Percentiles rank a stretch among this genome's conserved stretches.
These are phyloP conservation scores for Zaprionus obscuricornis DNA, from an alignment of 2,888 invertebrate species.

Conservation along the genomic window DNA sequence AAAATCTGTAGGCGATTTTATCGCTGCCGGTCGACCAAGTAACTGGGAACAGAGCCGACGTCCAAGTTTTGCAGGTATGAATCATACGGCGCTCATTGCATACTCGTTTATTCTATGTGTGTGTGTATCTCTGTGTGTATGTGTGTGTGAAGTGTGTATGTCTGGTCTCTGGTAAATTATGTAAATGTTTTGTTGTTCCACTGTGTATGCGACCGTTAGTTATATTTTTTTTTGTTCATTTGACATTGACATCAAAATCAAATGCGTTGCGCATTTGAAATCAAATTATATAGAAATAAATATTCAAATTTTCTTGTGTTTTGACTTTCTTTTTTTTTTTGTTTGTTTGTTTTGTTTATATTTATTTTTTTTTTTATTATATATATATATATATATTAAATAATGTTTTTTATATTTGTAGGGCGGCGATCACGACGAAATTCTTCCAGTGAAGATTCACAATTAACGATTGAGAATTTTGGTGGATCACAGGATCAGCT, in stretches of 20 bases:
- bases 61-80: conserved; percentile 89
- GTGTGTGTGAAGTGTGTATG: conserved; percentile 21
- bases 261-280: conserved; percentile 12
- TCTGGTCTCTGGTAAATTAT: too few species aligned
- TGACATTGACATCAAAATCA: conserved; percentile 5
- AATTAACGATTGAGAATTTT: conserved; percentile 95
- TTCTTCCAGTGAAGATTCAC: conserved; percentile 93
- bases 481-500: conserved; percentile 95
- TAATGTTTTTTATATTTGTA: too few species aligned
- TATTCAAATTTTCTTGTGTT: too few species aligned
- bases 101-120: conserved; percentile 4
- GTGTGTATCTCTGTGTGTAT: conserved; percentile 22
- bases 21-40: conserved; percentile 93
- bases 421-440: conserved; percentile 93
- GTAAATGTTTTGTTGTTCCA: too few species aligned
- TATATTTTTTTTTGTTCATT: conserved; percentile 13
- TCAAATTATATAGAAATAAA: too few species aligned
- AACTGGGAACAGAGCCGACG: conserved; percentile 91
- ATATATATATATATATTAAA: too few species aligned
- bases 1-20: conserved; percentile 84
- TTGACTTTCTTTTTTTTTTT: too few species aligned
- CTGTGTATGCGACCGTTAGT: too few species aligned
- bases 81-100: conserved; percentile 36
- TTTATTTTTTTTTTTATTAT: too few species aligned
- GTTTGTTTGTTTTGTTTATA: too few species aligned